Evolutionary conservation across 1,140 invertebrate species (phyloP).

Genomic region (Sycophaga agraensis): DNA sequence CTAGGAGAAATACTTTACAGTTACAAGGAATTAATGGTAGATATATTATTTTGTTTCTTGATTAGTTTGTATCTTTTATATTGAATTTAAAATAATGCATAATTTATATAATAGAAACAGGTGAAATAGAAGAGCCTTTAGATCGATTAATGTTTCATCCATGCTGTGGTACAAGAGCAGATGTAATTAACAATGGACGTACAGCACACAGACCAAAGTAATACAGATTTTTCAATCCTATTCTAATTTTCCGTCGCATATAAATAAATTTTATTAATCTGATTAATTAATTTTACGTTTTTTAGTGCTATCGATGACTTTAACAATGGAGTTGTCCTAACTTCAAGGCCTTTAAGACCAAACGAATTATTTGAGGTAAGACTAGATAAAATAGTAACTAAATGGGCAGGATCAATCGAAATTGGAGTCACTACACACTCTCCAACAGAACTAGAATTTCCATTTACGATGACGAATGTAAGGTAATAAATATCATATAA

Average conservation of each 20-base stretch:
- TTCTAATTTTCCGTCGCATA: not conserved
- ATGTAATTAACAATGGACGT: constrained; percentile 85
- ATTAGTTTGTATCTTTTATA: not conserved
- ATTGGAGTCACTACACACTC: constrained; percentile 92
- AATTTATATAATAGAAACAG: constrained; percentile 39
- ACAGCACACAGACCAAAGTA: constrained; percentile 91
- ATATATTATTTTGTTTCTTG: not conserved
- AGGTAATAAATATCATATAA: constrained; percentile 57
- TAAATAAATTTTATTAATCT: too few species aligned
- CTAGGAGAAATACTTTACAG: constrained; percentile 66
- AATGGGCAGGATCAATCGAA: constrained; percentile 96
- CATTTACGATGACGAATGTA: constrained; percentile 95
- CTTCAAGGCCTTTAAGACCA: constrained; percentile 76
- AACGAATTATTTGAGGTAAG: constrained; percentile 92
- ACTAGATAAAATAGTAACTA: constrained; percentile 83
- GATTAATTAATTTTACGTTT: constrained; percentile 22
- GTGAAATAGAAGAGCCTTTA: constrained; percentile 53
- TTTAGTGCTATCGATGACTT: constrained; percentile 88
- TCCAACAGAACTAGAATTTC: constrained; percentile 86
- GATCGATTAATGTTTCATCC: constrained; percentile 84
- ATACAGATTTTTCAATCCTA: not conserved
- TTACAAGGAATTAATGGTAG: constrained; percentile 41
- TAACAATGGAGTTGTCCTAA: constrained; percentile 94
- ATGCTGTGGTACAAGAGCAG: constrained; percentile 86
- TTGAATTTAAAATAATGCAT: not conserved